phyloP scores from a whole-genome alignment of 1,140 invertebrate genomes.

The Cotesia chilonis region DNA sequence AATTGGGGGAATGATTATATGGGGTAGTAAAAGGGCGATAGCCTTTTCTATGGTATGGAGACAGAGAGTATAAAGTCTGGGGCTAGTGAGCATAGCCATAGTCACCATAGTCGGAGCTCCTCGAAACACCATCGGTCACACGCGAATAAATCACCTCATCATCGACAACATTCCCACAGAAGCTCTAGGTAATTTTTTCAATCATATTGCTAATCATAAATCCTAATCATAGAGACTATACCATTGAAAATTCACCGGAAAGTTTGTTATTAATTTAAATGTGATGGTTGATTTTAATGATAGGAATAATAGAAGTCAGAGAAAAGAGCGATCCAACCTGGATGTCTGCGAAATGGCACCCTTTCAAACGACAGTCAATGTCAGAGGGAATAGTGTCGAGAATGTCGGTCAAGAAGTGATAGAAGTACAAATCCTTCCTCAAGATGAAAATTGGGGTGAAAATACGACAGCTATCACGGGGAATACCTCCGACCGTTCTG shows the following conservation, averaged over 20 bases:
- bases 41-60: conserved; percentile 62
- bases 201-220: conserved; percentile 8
- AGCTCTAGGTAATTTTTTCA: conserved; percentile 55
- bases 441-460: conserved; percentile 98
- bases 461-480: conserved; percentile 97
- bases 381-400: conserved; percentile 74
- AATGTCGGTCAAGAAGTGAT: conserved; percentile 80
- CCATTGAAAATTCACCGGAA: conserved; percentile 17
- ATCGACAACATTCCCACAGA: conserved; percentile 64
- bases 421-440: conserved; percentile 91
- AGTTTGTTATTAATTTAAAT: too few relatives aligned
- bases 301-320: conserved; percentile 60
- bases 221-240: too few relatives aligned
- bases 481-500: conserved; percentile 93
- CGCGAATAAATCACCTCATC: conserved; percentile 57
- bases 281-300: conserved; percentile 28
- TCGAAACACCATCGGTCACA: conserved; percentile 61
- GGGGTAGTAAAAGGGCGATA: conserved; percentile 51
- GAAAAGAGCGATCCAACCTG: conserved; percentile 57
- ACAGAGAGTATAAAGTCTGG: conserved; percentile 65
- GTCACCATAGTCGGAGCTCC: conserved; percentile 57
- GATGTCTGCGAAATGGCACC: conserved; percentile 72
- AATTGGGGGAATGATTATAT: conserved; percentile 50
- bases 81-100: conserved; percentile 65
- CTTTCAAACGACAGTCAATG: conserved; percentile 82